Base-by-base conservation (phyloP, 2,888 invertebrate genomes). In the Lepidonotus clava region DNA sequence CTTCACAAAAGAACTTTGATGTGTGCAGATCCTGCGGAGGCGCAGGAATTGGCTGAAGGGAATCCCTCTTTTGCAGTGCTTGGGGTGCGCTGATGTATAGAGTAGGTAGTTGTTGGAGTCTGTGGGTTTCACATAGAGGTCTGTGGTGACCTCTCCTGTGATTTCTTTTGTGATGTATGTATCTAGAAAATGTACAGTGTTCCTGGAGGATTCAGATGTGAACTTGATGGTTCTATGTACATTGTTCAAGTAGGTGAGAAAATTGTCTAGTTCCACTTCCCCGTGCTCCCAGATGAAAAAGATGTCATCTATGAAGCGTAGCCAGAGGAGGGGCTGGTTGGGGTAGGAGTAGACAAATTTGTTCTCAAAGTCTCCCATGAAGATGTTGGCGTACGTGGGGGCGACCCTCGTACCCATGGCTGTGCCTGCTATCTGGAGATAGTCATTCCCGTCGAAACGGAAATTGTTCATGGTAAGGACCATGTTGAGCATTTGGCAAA, bases 341-440 rank as follows among this genome's bases (percentile, higher is more conserved):
- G 18, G 28, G 28, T 83, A 83, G 5, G 51, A 53, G 53, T 53
- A 53, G 6, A 83, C 34, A 46, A 28, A 53, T 8, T 21, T 51
- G 18, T 53, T 18, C 32, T 83, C 83, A 32, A 83, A 83, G 28
- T 83, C 53, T 5, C 28, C 51, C 56, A 83, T 83, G 34, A 53
- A 46, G 6, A 83, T 18, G 53, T 83, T 83, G 11, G 83, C 83
- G 32, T 53, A 32, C 1, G 83, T 34, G 34, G 83, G 83, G 11
- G 83, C 83, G 2, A 83, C 83, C 21, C 53, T 14, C 4, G 83
- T 83, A 8, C 83, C 83, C 83, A 83, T 83, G 32, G 83, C 83
- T 28, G 53, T 53, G 21, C 83, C 83, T 11, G 53, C 34, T 2
- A 53, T 28, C 34, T 83, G 83, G n/a, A 53, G 32, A 34, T 83